Base-by-base conservation (phyloP, 2,797 vertebrate species). In the Pelochelys cantorii region DNA sequence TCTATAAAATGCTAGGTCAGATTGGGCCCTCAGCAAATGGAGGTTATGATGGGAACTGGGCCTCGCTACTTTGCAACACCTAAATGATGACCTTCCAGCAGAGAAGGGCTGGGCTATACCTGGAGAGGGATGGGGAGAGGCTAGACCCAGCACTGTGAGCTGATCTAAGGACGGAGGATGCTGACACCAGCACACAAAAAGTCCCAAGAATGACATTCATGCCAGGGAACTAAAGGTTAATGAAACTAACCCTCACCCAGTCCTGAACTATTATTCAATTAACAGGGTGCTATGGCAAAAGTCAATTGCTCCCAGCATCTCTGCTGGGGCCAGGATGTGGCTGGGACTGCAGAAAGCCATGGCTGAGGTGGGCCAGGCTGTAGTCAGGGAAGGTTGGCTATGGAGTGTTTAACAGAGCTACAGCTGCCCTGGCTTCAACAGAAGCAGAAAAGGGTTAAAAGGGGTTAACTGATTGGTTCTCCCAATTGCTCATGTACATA, bases 401-500 rank as follows among this genome's bases (percentile, higher is more conserved):
- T 3, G 17, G n/a, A 34, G 65, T n/a, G 7, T 65, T 65, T 27
- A n/a, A n/a, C 1, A 9, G 65, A 8, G 34, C 9, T 11, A n/a
- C n/a, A 68, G 9, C 8, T 4, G 18, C 65, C 65, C n/a, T 18
- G 17, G 10, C 65, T 68, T 71, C 81, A 79, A 29, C 4, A 31
- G 75, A 92, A 79, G 91, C 86, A 48, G 4, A 22, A 0, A 27
- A 13, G 71, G 53, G 86, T 37, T 13, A 9, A 17, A 25, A n/a
- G 60, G 23, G 81, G 65, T 48, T 31, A 84, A 4, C 7, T 4
- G 3, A 11, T 5, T 2, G 89, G 77, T 11, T 79, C 85, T 84
- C 89, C 88, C 89, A n/a, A 85, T 81, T 37, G 74, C 57, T 91
- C 5, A 3, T 75, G 81, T 65, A 89, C 81, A 89, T 53, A 89